Conservation (phyloP, 2,113 vertebrate species). For the Gopherus evgoodei region DNA sequence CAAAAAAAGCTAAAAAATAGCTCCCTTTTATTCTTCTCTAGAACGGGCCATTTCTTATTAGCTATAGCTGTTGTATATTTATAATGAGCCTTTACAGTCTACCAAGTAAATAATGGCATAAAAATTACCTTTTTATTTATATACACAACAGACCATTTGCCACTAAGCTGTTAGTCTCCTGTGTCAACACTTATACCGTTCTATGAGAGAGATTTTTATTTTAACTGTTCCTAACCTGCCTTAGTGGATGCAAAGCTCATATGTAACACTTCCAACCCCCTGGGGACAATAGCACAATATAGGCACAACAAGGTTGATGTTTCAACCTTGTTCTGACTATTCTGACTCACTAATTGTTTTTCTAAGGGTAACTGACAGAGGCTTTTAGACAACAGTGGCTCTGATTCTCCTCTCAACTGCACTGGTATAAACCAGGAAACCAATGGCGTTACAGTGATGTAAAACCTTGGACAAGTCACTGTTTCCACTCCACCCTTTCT, state of each 20-base stretch:
- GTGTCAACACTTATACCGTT: accelerated
- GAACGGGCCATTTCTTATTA: accelerated
- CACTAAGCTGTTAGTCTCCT: neutral
- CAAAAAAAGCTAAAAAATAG: neutral
- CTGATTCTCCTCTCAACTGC: neutral
- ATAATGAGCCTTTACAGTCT: neutral
- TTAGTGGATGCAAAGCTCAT: neutral
- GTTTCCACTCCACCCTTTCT: neutral
- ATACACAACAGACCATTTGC: neutral
- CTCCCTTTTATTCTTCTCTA: accelerated
- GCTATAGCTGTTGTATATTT: neutral
- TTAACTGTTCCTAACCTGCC: accelerated
- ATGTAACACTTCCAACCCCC: neutral
- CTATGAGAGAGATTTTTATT: neutral
- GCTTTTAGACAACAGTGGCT: neutral
- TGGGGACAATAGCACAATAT: neutral
- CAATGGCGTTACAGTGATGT: neutral
- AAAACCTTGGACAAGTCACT: neutral
- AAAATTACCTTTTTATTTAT: neutral
- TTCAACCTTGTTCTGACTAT: neutral
- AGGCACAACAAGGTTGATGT: neutral
- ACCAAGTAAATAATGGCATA: neutral
- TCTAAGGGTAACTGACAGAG: neutral
- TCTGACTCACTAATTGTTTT: neutral
- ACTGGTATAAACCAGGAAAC: neutral